Evolutionary conservation across 2,888 invertebrate genomes (phyloP).

Genomic region (Ametastegia equiseti): DNA sequence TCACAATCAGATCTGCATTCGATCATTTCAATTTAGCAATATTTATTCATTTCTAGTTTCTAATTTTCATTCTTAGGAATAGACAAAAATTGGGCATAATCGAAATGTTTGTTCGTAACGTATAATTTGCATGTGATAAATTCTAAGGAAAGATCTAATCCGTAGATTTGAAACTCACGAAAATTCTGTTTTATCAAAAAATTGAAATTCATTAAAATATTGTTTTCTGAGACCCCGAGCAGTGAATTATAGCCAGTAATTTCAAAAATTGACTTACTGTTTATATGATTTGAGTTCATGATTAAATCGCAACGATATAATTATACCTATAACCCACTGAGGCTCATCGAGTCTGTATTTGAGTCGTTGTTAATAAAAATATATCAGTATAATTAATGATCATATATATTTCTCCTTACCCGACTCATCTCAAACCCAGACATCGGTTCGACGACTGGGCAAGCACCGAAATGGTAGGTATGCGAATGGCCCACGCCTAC

Average conservation of each 20-base stretch:
- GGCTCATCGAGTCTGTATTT: no score
- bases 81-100: background rate
- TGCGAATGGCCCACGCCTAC: slow-evolving; percentile 75
- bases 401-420: slow-evolving; percentile 77
- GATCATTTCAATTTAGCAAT: background rate
- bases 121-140: background rate
- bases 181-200: background rate
- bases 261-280: no score
- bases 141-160: background rate
- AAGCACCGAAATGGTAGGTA: slow-evolving; percentile 85
- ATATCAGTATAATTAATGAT: background rate
- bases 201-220: background rate
- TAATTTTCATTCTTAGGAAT: background rate
- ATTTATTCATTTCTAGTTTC: background rate
- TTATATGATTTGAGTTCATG: no score
- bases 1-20: background rate
- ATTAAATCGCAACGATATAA: no score
- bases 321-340: no score
- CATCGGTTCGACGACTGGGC: slow-evolving; percentile 86
- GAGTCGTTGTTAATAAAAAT: background rate
- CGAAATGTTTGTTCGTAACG: background rate
- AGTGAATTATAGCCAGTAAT: no score
- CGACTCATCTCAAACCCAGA: slow-evolving; percentile 85
- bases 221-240: background rate
- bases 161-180: background rate